Conservation (phyloP, 2,113 vertebrate genomes). For the Pachycephala philippinensis region DNA sequence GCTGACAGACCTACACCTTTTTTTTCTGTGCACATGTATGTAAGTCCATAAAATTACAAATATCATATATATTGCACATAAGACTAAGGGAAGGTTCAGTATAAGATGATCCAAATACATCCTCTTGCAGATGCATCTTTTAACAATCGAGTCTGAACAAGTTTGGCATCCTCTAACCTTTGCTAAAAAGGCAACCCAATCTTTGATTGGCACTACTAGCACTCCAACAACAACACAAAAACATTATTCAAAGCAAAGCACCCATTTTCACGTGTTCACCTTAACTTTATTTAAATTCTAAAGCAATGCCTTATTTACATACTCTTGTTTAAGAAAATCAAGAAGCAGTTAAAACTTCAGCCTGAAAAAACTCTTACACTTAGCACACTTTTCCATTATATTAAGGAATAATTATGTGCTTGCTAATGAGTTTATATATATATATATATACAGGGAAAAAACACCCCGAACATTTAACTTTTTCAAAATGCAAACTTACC, state of each 20-base stretch:
- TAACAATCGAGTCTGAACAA: not conserved
- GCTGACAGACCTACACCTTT: not conserved
- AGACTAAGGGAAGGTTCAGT: not conserved
- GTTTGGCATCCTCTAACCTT: not conserved
- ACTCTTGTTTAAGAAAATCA: not conserved
- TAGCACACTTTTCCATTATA: not conserved
- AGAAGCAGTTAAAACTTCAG: not conserved
- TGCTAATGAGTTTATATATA: not conserved
- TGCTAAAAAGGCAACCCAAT: not conserved
- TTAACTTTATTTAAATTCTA: not conserved
- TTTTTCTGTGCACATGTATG: not conserved
- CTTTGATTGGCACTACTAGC: not conserved
- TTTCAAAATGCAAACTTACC: not conserved
- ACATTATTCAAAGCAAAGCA: not conserved
- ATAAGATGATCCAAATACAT: not conserved
- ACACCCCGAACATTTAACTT: not conserved
- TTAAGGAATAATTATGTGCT: not conserved
- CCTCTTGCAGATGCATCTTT: not conserved
- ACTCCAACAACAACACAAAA: not conserved
- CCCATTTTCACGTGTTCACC: not conserved
- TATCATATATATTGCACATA: not conserved
- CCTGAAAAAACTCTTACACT: not conserved
- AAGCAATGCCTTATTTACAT: not conserved
- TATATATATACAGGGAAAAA: not conserved
- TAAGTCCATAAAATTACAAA: not conserved